Conservation (phyloP, 2,888 invertebrate genomes). For the Amphipyra tragopoginis region DNA sequence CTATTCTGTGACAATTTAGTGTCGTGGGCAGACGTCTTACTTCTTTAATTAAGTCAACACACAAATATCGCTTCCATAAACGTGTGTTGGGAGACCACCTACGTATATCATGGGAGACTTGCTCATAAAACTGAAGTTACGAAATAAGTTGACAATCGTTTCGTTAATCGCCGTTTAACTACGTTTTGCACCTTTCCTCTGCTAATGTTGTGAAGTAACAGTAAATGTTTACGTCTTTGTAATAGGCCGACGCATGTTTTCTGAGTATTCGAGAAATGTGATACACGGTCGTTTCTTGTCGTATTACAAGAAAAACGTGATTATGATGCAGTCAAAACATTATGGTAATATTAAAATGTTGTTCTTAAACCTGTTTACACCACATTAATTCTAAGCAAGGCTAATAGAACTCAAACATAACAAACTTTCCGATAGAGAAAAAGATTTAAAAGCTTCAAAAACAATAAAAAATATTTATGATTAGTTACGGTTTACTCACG, state of each 20-base stretch:
- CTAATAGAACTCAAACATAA: conserved; percentile 3
- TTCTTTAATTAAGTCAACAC: conserved; percentile 55
- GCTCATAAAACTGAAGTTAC: conserved; percentile 51
- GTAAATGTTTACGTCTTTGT: conserved; percentile 12
- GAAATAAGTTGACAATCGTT: conserved; percentile 46
- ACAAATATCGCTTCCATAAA: conserved; percentile 46
- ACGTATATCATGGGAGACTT: conserved; percentile 34
- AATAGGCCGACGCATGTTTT: conserved; percentile 2
- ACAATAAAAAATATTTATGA: conserved; percentile 8
- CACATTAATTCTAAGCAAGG: conserved; percentile 20
- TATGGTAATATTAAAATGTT: conserved; percentile 14
- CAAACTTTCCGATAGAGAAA: conserved; percentile 17
- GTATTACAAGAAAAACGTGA: conserved; percentile 36
- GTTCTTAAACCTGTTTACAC: conserved; percentile 30
- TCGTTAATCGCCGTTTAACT: conserved; percentile 36
- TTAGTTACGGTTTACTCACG: too few species aligned
- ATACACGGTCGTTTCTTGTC: background rate
- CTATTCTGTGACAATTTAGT: conserved; percentile 16
- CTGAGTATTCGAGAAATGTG: conserved; percentile 17
- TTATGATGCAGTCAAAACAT: conserved; percentile 22
- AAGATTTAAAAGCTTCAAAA: background rate
- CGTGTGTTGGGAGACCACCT: conserved; percentile 47
- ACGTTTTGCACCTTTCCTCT: conserved; percentile 23
- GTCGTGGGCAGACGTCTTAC: conserved; percentile 40
- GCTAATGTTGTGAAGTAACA: conserved; percentile 29